Conservation (phyloP, 2,797 vertebrate genomes). For the Hydrocynus forskahlii region DNA sequence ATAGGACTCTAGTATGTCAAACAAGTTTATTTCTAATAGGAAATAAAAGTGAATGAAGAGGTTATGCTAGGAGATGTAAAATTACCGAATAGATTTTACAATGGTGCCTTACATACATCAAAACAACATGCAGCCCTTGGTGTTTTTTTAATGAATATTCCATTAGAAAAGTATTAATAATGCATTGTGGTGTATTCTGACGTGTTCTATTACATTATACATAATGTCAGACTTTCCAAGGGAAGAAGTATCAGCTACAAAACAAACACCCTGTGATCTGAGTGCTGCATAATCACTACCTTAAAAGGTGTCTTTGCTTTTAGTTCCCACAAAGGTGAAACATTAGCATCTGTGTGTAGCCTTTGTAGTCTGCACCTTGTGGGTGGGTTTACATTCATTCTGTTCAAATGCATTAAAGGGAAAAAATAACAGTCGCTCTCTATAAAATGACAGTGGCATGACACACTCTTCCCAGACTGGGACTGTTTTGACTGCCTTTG, state of each 20-base stretch:
- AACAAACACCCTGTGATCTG: constrained; percentile 5
- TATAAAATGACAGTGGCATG: constrained; percentile 38
- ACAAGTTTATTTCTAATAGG: not conserved
- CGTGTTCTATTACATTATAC: not conserved
- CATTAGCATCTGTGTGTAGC: constrained; percentile 18
- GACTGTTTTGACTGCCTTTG: constrained; percentile 46
- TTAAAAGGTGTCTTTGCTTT: not conserved
- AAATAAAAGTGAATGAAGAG: not conserved
- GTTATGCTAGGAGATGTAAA: not conserved
- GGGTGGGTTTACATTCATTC: not conserved
- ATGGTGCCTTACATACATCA: not conserved
- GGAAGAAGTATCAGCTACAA: constrained; percentile 10
- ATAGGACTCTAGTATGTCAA: not conserved
- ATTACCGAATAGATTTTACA: not conserved
- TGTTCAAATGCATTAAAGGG: constrained; percentile 18
- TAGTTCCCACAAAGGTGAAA: not conserved
- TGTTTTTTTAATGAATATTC: not conserved
- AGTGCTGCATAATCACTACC: not conserved
- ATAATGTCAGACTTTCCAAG: not conserved
- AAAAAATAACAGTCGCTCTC: constrained; percentile 11
- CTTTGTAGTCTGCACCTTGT: constrained; percentile 32
- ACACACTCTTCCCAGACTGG: constrained; percentile 62
- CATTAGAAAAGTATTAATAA: not conserved
- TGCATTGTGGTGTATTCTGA: not conserved
- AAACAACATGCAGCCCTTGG: not conserved